Base-by-base conservation (phyloP, 23 tunicate species). In the Phallusia fumigata region DNA sequence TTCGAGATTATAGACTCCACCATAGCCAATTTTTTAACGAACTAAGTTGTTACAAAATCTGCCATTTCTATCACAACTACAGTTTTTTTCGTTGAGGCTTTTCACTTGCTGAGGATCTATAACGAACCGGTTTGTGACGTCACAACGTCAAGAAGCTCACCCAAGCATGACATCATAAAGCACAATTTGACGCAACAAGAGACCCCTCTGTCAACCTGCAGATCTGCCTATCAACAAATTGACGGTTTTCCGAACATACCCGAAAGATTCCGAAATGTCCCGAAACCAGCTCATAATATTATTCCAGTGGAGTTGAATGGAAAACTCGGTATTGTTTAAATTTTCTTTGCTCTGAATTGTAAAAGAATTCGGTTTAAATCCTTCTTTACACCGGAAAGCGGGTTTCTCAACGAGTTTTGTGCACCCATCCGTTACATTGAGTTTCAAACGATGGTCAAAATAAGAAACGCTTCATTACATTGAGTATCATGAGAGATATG, bases 41-140 rank as follows among this genome's bases (percentile, higher is more conserved):
- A n/a, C n/a, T n/a, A n/a, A n/a, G n/a, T n/a, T n/a, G n/a, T n/a
- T n/a, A n/a, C n/a, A n/a, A n/a, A n/a, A n/a, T n/a, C n/a, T 40
- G 47, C 47, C 47, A 40, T 40, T 40, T 40, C n/a, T n/a, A n/a
- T n/a, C n/a, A n/a, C n/a, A n/a, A n/a, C n/a, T n/a, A n/a, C n/a
- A n/a, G n/a, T n/a, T n/a, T 40, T 40, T 5, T 40, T 5, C 32
- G 12, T 32, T 0, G 10, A 85, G 89, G 89, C 79, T 5, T 52
- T 85, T 44, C 89, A 85, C 64, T 65, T 79, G 65, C 65, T 69
- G 32, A 83, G 83, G 30, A 65, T 79, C n/a, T 85, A 53, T 65
- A 65, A 79, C 65, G 65, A 79, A 47, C 89, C 89, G 10, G 83
- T 78, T 15, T 78, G 83, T 85, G 83, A 85, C 83, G 89, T 85